phyloP scores from a whole-genome alignment of 2,888 invertebrate species.

The Amphimallon solstitiale region DNA sequence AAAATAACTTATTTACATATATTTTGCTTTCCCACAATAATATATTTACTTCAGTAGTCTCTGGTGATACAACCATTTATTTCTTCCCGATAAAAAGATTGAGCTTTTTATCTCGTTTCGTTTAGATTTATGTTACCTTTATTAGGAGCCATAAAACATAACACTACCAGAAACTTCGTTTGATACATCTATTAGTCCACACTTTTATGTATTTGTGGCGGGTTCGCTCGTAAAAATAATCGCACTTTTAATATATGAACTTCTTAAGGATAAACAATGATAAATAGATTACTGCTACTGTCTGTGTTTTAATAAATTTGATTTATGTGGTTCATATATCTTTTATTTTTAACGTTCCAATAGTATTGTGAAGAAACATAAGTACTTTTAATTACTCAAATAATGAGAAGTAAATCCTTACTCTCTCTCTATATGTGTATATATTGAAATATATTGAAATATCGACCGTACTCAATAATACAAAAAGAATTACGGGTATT shows the following conservation, averaged over 20 bases:
- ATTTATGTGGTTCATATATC: no score
- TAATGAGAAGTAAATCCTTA: no score
- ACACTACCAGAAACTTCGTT: slow-evolving; percentile 7
- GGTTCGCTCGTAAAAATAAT: slow-evolving; percentile 15
- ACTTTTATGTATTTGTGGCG: slow-evolving; percentile 17
- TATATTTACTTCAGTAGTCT: background rate
- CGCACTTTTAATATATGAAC: background rate
- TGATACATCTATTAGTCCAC: slow-evolving; percentile 6
- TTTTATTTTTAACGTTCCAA: no score
- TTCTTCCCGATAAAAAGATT: background rate
- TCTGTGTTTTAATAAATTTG: background rate
- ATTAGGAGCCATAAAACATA: slow-evolving; percentile 24
- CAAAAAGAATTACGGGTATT: no score
- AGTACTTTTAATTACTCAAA: no score
- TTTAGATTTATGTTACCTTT: slow-evolving; percentile 15
- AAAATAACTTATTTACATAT: background rate
- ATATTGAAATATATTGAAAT: no score
- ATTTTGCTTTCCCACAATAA: slow-evolving; percentile 5
- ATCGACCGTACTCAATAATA: no score
- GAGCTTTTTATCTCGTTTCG: slow-evolving; percentile 12
- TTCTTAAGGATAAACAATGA: background rate
- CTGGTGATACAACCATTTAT: slow-evolving; percentile 12
- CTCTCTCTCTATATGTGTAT: no score
- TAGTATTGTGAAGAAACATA: no score
- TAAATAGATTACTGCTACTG: background rate